A percentile compares a stretch with the other conserved stretches of the same genome.
These are phyloP conservation scores for Calypte anna DNA, from an alignment of 2,113 vertebrate species.

Conservation along the genomic window DNA sequence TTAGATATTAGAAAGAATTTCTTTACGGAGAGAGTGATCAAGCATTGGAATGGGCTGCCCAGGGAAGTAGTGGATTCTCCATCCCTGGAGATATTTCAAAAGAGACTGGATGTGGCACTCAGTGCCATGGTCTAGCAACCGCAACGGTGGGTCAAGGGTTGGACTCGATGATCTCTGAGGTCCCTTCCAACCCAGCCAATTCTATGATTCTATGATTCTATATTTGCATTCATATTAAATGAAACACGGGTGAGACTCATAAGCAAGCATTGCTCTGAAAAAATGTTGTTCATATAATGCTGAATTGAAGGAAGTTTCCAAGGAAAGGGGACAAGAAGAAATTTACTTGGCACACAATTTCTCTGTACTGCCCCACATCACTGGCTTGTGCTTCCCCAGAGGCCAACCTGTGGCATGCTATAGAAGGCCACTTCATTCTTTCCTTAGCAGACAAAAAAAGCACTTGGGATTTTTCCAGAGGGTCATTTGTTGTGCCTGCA, in stretches of 20 bases:
- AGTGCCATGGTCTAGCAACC: too few relatives aligned
- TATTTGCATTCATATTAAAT: background rate
- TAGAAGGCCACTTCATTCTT: background rate
- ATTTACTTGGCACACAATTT: background rate
- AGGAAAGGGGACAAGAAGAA: background rate
- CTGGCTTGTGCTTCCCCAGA: background rate
- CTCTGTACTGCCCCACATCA: background rate
- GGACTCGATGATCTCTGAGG: too few relatives aligned
- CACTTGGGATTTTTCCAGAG: background rate
- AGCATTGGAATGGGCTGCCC: too few relatives aligned
- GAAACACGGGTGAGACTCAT: background rate
- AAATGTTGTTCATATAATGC: background rate
- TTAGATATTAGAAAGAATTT: too few relatives aligned
- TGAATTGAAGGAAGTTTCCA: background rate
- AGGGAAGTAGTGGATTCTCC: too few relatives aligned
- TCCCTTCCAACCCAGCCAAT: too few relatives aligned
- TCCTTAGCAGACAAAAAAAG: background rate
- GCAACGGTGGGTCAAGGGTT: too few relatives aligned
- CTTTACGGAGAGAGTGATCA: too few relatives aligned
- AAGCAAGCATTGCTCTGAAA: background rate
- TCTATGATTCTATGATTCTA: too few relatives aligned
- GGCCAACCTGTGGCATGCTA: background rate
- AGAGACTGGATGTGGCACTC: too few relatives aligned
- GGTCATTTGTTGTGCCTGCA: background rate
- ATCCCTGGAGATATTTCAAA: too few relatives aligned